phyloP scores from a whole-genome alignment of 2,888 invertebrate genomes.

The Ferdinandea cuprea region DNA sequence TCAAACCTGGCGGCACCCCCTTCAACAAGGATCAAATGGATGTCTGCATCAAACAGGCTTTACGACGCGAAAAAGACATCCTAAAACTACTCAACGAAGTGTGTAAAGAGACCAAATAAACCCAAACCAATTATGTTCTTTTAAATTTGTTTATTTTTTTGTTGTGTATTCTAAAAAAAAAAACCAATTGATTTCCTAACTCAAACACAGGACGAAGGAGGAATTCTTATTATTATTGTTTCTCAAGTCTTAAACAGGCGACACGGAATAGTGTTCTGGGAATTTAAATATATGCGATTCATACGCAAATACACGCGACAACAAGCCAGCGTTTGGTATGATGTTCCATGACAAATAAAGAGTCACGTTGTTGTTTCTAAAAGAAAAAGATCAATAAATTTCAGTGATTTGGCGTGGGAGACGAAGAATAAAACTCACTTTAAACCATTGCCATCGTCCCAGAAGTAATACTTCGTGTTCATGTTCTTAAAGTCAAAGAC shows the following conservation, averaged over 20 bases:
- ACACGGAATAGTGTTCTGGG: constrained; percentile 92
- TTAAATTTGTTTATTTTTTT: constrained; percentile 57
- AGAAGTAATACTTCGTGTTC: constrained; percentile 99
- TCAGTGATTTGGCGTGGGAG: background rate
- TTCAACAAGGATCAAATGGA: constrained; percentile 85
- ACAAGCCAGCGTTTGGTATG: constrained; percentile 97
- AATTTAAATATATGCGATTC: constrained; percentile 95
- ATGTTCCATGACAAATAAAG: constrained; percentile 98
- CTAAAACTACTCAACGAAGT: constrained; percentile 70
- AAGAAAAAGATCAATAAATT: constrained; percentile 15
- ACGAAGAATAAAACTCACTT: constrained; percentile 88
- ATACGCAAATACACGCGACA: constrained; percentile 93
- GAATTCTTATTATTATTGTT: constrained; percentile 22
- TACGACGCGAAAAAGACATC: constrained; percentile 85
- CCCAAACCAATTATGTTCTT: background rate
- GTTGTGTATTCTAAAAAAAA: constrained; percentile 57
- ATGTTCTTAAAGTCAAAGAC: constrained; percentile 95
- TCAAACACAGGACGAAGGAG: constrained; percentile 23
- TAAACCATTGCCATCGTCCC: constrained; percentile 99
- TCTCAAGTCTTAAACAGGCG: constrained; percentile 82
- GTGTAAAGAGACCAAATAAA: constrained; percentile 62
- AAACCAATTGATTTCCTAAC: constrained; percentile 50
- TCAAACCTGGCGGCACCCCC: constrained; percentile 90
- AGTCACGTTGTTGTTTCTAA: constrained; percentile 96
- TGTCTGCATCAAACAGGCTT: constrained; percentile 86